Evolutionary conservation across 1,140 invertebrate species (phyloP), one percentile per base, ranked within the genome.

Genomic region (Heliconius melpomene): DNA sequence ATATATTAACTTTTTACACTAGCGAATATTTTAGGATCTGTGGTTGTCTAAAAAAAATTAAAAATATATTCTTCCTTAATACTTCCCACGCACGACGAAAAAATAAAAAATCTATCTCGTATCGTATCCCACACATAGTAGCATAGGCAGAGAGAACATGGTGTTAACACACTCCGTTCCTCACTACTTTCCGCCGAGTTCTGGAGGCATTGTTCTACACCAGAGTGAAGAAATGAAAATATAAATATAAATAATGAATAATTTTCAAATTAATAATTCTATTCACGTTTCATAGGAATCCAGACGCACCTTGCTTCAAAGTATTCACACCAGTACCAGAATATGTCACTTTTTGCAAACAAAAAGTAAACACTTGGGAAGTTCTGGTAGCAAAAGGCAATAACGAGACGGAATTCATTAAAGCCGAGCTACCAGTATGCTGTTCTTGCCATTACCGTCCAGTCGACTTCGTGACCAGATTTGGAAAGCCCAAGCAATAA

Each of bases 271-370:
- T 2, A 26, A 60, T 60, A 52, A 16, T 29, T 66, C 57, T 66
- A 11, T 66, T 66, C 32, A 36, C 20, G 18, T 66, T 18, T 84
- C 81, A 23, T 71, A 86, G 85, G 72, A 80, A 84, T 16, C 50
- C 74, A 1, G 74, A 73, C 11, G 81, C 78, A 6, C n/a, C 72
- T 18, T 86, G 85, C 46, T 86, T 86, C 72, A 82, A 77, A 3
- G 57, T 54, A 9, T 79, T 82, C 11, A 26, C 73, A 2, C 46
- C 52, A 20, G 11, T 46, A 9, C 32, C 46, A 23, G 80, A 80
- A 18, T 80, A 70, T 46, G 71, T 75, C 1, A 82, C 84, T 2
- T 82, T 74, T 72, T 85, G 84, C 75, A 81, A 84, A 77, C 84
- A 85, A 52, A 84, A 84, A 52, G 79, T 76, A 23, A 81, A 72